Evolutionary conservation across 2,888 invertebrate genomes (phyloP).

Genomic region (Cosmia trapezina): DNA sequence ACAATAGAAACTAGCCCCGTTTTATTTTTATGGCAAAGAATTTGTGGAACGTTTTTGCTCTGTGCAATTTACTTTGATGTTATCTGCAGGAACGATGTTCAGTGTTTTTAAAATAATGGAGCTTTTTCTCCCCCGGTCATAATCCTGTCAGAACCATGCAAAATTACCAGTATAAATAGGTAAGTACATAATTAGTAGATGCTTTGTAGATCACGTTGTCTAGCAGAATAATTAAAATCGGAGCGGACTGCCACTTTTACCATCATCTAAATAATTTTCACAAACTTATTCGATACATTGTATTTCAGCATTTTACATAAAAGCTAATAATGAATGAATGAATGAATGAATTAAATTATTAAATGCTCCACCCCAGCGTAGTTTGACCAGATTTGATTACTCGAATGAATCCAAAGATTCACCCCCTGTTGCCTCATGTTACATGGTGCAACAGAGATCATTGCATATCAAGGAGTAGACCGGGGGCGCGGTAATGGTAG

Average conservation of each 20-base stretch:
- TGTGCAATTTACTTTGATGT: slow-evolving; percentile 28
- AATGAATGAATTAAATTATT: too few species aligned
- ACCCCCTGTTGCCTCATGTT: too few species aligned
- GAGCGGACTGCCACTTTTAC: too few species aligned
- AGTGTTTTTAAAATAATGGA: slow-evolving; percentile 23
- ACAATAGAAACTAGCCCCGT: slow-evolving; percentile 62
- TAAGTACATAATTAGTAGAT: neutral
- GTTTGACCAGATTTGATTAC: too few species aligned
- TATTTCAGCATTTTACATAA: neutral
- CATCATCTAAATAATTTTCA: too few species aligned
- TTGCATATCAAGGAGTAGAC: too few species aligned
- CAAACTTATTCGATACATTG: neutral
- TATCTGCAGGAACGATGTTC: slow-evolving; percentile 22
- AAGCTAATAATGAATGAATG: too few species aligned
- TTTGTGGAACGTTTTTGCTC: slow-evolving; percentile 11
- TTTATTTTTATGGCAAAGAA: slow-evolving; percentile 31
- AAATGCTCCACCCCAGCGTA: too few species aligned
- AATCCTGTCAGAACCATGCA: slow-evolving; percentile 1
- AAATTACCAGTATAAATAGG: neutral
- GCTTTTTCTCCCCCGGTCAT: neutral
- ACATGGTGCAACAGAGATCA: too few species aligned
- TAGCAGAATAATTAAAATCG: slow-evolving; percentile 1
- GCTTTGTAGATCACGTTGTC: neutral
- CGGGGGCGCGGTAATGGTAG: too few species aligned
- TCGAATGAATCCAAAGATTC: too few species aligned